Evolutionary conservation across 2,888 invertebrate species (phyloP).

Genomic region (Aelia acuminata): DNA sequence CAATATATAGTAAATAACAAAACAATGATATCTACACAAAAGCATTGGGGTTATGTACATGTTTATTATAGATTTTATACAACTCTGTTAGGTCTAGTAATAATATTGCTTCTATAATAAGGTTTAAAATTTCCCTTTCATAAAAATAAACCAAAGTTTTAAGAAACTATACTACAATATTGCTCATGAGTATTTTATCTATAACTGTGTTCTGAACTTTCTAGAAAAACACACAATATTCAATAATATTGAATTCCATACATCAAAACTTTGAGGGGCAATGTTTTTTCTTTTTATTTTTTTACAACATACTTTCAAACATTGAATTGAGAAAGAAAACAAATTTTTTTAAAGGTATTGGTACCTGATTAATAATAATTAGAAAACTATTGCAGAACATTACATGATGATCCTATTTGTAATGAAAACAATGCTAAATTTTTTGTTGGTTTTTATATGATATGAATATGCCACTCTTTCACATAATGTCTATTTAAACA

Average conservation of each 20-base stretch:
- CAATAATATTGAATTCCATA: not conserved
- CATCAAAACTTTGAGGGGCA: not conserved
- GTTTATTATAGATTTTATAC: conserved; percentile 31
- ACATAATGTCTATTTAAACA: not conserved
- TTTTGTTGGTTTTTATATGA: not conserved
- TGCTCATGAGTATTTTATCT: not conserved
- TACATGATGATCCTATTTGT: not conserved
- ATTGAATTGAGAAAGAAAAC: not conserved
- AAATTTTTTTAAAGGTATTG: not conserved
- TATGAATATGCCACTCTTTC: not conserved
- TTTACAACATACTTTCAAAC: not conserved
- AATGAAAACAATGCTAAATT: not conserved
- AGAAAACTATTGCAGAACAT: not conserved
- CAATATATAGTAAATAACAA: not conserved
- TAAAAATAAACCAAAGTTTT: not conserved
- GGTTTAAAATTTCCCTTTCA: not conserved
- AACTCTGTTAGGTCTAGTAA: not conserved
- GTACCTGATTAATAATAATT: not conserved
- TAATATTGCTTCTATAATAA: not conserved
- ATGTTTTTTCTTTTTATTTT: not conserved
- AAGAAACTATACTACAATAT: not conserved
- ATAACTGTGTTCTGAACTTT: not conserved
- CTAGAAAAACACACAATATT: not conserved
- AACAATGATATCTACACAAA: conserved; percentile 1
- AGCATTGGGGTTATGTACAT: not conserved